Evolutionary conservation across 92 coral and sea anemone genomes (phyloP).

Genomic region (Palythoa grandis): DNA sequence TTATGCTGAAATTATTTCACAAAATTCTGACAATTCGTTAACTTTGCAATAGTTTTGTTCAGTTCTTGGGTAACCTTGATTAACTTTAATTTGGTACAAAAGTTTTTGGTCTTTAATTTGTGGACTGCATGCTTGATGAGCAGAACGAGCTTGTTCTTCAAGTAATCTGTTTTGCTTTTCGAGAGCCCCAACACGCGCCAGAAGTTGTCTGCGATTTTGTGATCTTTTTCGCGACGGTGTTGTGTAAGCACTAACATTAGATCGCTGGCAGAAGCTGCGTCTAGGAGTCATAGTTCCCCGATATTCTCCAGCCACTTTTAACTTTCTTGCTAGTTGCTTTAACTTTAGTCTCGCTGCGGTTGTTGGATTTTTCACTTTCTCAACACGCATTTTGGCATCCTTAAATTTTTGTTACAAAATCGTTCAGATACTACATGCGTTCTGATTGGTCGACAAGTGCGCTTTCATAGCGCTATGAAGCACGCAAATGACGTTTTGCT

Average conservation of each 20-base stretch:
- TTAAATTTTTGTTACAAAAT: too few relatives aligned
- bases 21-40: not conserved
- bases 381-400: constrained; percentile 8
- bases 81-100: constrained; percentile 12
- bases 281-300: not conserved
- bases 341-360: not conserved
- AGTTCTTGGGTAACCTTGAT: constrained; percentile 1
- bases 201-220: too few relatives aligned
- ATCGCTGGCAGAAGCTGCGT: not conserved
- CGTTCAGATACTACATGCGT: too few relatives aligned
- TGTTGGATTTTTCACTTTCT: not conserved
- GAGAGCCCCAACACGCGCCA: not conserved
- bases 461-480: too few relatives aligned
- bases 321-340: not conserved
- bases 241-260: not conserved
- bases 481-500: too few relatives aligned
- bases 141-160: too few relatives aligned
- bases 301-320: not conserved
- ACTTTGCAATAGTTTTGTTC: constrained; percentile 21
- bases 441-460: too few relatives aligned
- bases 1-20: too few relatives aligned
- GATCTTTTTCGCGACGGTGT: not conserved
- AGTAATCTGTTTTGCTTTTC: not conserved
- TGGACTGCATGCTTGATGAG: constrained; percentile 13
- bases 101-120: constrained; percentile 29